These are phyloP conservation scores for Cerastis rubricosa DNA, from an alignment of 2,888 invertebrate genomes.

Conservation along the genomic window DNA sequence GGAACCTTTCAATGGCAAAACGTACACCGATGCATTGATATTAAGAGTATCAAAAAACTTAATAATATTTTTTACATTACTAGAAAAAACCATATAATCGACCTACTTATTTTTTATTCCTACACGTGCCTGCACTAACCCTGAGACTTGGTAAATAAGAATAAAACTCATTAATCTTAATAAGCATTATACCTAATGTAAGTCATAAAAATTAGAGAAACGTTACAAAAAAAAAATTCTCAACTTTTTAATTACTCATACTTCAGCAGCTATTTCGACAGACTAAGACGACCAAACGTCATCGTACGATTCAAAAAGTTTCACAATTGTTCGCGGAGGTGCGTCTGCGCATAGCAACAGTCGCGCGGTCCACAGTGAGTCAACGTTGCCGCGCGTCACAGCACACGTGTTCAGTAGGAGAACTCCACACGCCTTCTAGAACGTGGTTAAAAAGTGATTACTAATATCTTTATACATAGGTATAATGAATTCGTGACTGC, in stretches of 20 bases:
- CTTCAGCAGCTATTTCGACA: conserved; percentile 43
- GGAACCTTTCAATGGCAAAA: neutral
- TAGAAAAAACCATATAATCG: conserved; percentile 32
- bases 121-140: conserved; percentile 22
- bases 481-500: conserved; percentile 33
- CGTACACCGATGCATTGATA: conserved; percentile 24
- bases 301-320: conserved; percentile 41
- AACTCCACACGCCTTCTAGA: conserved; percentile 44
- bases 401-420: conserved; percentile 52
- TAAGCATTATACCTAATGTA: neutral
- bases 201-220: conserved; percentile 30
- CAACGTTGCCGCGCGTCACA: conserved; percentile 49
- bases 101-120: conserved; percentile 46
- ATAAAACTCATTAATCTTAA: conserved; percentile 33
- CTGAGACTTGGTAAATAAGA: conserved; percentile 10
- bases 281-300: conserved; percentile 45
- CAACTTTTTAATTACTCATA: conserved; percentile 53
- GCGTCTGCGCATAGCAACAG: conserved; percentile 60
- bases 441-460: conserved; percentile 38
- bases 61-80: conserved; percentile 31
- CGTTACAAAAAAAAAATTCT: conserved; percentile 32
- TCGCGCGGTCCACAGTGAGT: conserved; percentile 50
- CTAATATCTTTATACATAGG: conserved; percentile 25
- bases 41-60: conserved; percentile 27
- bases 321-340: conserved; percentile 44